Evolutionary conservation across 2,888 invertebrate species (phyloP), one percentile per base, ranked within the genome.

Genomic region (Cheilosia impressa): DNA sequence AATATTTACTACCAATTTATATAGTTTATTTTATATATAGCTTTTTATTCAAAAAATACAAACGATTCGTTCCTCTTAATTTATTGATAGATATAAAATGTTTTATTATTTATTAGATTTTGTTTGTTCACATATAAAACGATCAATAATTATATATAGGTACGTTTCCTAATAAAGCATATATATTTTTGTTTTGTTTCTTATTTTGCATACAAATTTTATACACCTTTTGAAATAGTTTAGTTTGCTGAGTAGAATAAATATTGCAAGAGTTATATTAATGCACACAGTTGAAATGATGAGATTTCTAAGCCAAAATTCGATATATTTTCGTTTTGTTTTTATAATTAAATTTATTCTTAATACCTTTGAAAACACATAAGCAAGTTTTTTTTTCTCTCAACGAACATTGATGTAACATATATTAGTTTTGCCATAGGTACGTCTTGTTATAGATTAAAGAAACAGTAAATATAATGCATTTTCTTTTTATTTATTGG

Each of bases 1-100:
- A 45, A 60, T 19, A 78, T 73, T 78, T 73, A 78, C 63, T 77
- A 55, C 34, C 53, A 72, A 77, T 71, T 81, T 81, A 38, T 65
- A 69, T 69, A 52, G 52, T 82, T 66, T 73, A 69, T 31, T 68
- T 60, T 24, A 60, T 38, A 55, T 53, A 41, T 65, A 76, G 52
- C 31, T 65, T 66, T 87, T 76, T 80, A 75, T 88, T 88, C 63
- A 87, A 88, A 87, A 88, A 88, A 88, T 88, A 88, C 87, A 88
- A 88, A 88, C 88, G 63, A 87, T 87, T 83, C 66, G 69, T 87
- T 84, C 81, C 53, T 82, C 76, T 69, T 85, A 80, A 79, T 69
- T 72, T 72, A 65, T 34, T 72, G 31, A 52, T 53, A 62, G 72
- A 79, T 80, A 84, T 88, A 88, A 87, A 88, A 84, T 78, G 80